phyloP scores from a whole-genome alignment of 2,888 invertebrate species.

The Palloptera scutellata region DNA sequence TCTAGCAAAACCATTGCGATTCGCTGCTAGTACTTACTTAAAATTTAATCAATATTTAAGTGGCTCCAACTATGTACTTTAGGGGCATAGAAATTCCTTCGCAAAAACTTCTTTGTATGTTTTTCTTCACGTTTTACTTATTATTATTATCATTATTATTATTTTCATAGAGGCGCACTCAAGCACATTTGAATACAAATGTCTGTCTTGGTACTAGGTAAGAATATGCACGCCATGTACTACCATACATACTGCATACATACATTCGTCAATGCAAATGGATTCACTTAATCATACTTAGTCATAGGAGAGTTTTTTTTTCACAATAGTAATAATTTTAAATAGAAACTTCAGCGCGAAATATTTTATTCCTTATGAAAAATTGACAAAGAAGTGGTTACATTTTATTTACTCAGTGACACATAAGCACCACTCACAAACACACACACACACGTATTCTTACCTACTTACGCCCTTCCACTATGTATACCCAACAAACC shows the following conservation, averaged over 20 bases:
- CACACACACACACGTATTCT: no score
- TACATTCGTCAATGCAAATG: background rate
- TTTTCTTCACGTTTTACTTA: no score
- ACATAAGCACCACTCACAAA: background rate
- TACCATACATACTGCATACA: background rate
- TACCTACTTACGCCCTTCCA: no score
- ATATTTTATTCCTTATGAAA: slow-evolving; percentile 19
- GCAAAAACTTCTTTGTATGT: background rate
- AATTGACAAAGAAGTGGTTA: slow-evolving; percentile 17
- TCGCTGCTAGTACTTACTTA: background rate
- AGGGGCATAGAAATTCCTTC: background rate
- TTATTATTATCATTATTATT: no score
- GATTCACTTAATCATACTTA: background rate
- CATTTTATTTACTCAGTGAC: background rate
- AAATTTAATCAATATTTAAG: background rate
- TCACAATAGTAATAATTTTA: no score
- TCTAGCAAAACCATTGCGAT: no score
- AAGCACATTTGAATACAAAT: background rate
- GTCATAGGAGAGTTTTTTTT: no score
- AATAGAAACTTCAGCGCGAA: background rate
- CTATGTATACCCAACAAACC: no score
- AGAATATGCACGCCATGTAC: background rate
- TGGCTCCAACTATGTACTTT: background rate
- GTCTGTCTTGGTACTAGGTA: background rate
- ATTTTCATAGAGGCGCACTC: background rate